Percentiles rank a stretch among this genome's conserved stretches.
Conservation (phyloP, 1,140 invertebrate genomes). For the Drosophila kurseongensis region DNA sequence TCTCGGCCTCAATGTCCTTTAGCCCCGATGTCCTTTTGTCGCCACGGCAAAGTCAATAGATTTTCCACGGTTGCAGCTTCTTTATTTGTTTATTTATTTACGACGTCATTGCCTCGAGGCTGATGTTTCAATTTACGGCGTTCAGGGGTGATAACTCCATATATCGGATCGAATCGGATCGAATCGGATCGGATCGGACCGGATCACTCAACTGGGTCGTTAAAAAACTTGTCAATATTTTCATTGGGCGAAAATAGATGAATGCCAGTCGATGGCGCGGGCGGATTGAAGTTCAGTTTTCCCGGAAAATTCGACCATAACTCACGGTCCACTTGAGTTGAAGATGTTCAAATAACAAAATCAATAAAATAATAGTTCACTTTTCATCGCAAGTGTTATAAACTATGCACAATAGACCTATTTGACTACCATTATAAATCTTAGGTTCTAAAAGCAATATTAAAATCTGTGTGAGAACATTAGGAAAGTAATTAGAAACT, state of each 20-base stretch:
- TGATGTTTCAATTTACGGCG: constrained; percentile 53
- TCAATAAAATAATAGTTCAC: not conserved
- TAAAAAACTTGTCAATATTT: constrained; percentile 37
- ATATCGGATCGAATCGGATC: not conserved
- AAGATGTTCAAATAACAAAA: constrained; percentile 4
- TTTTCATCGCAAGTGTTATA: not conserved
- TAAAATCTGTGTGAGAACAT: too few relatives aligned
- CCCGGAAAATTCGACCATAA: constrained; percentile 1
- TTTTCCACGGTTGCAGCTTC: constrained; percentile 38
- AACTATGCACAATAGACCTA: not conserved
- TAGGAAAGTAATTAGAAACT: too few relatives aligned
- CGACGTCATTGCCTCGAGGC: constrained; percentile 55
- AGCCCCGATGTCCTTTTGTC: constrained; percentile 41
- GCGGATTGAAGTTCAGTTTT: not conserved
- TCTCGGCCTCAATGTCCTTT: constrained; percentile 31
- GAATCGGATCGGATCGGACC: constrained; percentile 1
- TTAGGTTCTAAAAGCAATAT: not conserved
- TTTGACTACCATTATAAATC: not conserved
- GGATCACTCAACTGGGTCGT: constrained; percentile 42
- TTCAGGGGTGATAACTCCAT: not conserved
- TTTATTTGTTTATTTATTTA: constrained; percentile 62
- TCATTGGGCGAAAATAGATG: constrained; percentile 23
- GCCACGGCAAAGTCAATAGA: constrained; percentile 53
- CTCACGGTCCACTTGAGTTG: constrained; percentile 1
- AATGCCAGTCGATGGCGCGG: constrained; percentile 7